Conservation (phyloP, 1,140 invertebrate species). For the Notospermus geniculatus region DNA sequence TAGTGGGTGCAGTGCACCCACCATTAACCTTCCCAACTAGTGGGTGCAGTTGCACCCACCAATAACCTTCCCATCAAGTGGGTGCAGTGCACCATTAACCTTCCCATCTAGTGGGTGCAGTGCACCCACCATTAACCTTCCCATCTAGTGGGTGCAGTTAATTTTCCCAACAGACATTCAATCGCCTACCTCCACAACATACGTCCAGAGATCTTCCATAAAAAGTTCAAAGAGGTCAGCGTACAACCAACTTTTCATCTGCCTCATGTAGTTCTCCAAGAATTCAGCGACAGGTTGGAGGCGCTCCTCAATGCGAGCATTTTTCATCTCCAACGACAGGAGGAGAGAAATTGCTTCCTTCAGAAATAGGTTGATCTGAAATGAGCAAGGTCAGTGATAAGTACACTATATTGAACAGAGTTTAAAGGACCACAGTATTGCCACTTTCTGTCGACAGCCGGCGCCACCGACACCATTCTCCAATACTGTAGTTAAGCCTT, state of each 20-base stretch:
- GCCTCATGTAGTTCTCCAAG: slow-evolving; percentile 34
- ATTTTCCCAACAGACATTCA: slow-evolving; percentile 20
- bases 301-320: slow-evolving; percentile 23
- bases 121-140: too few species aligned
- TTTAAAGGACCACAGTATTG: too few species aligned
- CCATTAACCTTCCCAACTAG: too few species aligned
- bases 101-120: too few species aligned
- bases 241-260: slow-evolving; percentile 39
- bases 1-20: neutral
- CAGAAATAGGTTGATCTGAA: slow-evolving; percentile 45
- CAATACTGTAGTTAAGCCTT: too few species aligned
- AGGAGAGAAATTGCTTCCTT: slow-evolving; percentile 35
- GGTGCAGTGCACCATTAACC: too few species aligned
- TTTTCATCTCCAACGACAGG: slow-evolving; percentile 22
- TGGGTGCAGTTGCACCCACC: too few species aligned
- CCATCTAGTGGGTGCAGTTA: neutral
- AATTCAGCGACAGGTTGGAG: slow-evolving; percentile 40
- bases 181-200: slow-evolving; percentile 43
- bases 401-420: too few species aligned
- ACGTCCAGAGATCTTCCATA: slow-evolving; percentile 41
- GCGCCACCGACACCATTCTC: too few species aligned
- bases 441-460: too few species aligned
- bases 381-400: too few species aligned
- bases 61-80: too few species aligned
- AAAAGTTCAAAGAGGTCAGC: slow-evolving; percentile 29